A percentile compares a stretch with the other conserved stretches of the same genome.
Conservation (phyloP, 2,113 vertebrate species). For the Lepus europaeus region DNA sequence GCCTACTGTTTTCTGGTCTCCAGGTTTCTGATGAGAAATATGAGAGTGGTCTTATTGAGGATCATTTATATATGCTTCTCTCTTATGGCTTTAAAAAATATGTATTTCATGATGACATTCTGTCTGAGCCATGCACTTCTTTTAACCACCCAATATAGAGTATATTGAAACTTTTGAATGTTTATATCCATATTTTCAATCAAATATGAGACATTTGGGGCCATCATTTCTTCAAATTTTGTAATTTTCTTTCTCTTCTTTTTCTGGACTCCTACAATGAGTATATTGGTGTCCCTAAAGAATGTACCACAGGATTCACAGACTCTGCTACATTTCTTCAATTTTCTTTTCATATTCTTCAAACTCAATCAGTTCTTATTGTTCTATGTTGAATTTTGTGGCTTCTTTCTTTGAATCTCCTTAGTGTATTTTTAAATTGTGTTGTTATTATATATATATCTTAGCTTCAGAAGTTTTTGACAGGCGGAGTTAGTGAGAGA, state of each 20-base stretch:
- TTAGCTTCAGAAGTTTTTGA: background rate
- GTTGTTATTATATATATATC: background rate
- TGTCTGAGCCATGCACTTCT: background rate
- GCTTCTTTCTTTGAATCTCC: background rate
- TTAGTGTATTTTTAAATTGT: background rate
- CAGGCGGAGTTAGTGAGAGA: too few species aligned
- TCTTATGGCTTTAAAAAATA: background rate
- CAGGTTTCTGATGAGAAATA: background rate
- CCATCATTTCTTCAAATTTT: background rate
- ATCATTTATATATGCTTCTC: background rate
- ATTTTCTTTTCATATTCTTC: background rate
- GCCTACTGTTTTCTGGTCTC: background rate
- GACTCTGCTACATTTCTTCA: background rate
- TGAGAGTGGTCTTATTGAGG: rapidly evolving
- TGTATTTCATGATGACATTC: background rate
- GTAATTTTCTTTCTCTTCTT: background rate
- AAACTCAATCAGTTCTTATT: background rate
- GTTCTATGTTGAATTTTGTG: background rate
- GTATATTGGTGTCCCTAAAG: too few species aligned
- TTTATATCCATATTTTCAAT: background rate
- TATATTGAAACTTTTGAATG: background rate
- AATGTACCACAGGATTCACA: background rate
- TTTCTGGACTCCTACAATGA: background rate
- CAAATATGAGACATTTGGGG: background rate
- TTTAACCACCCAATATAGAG: background rate